Evolutionary conservation across 2,797 vertebrate genomes (phyloP), one percentile per base, ranked within the genome.

Genomic region (Eupleurogrammus muticus): DNA sequence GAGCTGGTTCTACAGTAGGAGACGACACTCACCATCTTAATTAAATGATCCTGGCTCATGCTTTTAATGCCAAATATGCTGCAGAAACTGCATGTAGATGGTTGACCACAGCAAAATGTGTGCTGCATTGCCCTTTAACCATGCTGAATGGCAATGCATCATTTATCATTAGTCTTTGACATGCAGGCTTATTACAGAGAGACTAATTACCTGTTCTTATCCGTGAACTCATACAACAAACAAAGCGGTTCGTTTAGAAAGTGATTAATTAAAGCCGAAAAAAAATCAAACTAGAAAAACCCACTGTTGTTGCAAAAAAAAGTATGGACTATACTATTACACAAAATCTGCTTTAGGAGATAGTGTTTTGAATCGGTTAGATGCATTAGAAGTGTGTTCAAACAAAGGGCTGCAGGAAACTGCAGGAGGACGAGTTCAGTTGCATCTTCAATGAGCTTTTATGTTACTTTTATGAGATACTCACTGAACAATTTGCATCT

Each of bases 401-500:
- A 13, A 6, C 35, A 14, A 58, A 13, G 5, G 35, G 13, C 38
- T 24, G 42, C 3, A 8, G 13, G 61, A 36, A 54, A 74, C 6
- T 2, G 42, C 40, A 44, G 40, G 40, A 17, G 40, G 17, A 44
- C 17, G 6, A 44, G 40, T 44, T 44, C 16, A 38, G 17, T 21
- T 20, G 28, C 8, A 56, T 50, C 17, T 44, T 44, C 16, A 38
- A 36, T 36, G 54, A 9, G 20, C 42, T 58, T 73, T 68, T 63
- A 52, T 20, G 32, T 56, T 32, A n/a, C 60, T 21, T n/a, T 57
- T 53, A 68, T 46, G 50, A 60, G 16, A 44, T 44, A n/a, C 40
- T 44, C 40, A 44, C 59, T 38, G n/a, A 9, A 23, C 65, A 76
- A 66, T 73, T 81, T n/a, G 23, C 79, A 82, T 68, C 68, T 53